A percentile compares a stretch with the other conserved stretches of the same genome.
Evolutionary conservation across 2,888 invertebrate species (phyloP).

Genomic region (Drosophila affinis): DNA sequence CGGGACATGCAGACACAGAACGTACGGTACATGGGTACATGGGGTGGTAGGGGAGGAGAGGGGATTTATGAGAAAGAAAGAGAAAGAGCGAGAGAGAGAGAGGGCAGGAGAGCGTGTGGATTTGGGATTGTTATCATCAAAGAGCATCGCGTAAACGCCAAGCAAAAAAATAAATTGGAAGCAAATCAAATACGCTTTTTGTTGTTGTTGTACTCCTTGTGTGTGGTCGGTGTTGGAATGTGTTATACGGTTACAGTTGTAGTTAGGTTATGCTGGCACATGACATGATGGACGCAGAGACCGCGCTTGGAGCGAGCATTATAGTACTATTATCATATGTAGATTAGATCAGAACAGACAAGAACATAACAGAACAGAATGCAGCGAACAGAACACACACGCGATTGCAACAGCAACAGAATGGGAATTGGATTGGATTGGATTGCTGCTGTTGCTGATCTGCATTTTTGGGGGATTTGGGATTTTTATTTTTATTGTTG

Average conservation of each 20-base stretch:
- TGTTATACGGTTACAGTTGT: slow-evolving; percentile 1
- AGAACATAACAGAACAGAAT: slow-evolving; percentile 41
- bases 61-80: neutral
- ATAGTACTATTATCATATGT: neutral
- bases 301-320: neutral
- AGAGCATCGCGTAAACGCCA: slow-evolving; percentile 31
- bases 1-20: slow-evolving; percentile 5
- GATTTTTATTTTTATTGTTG: neutral
- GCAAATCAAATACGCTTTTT: slow-evolving; percentile 18
- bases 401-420: slow-evolving; percentile 9
- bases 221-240: neutral
- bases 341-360: slow-evolving; percentile 25
- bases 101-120: neutral
- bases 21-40: neutral
- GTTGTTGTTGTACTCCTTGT: neutral
- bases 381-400: slow-evolving; percentile 35
- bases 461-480: neutral
- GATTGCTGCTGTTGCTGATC: slow-evolving; percentile 11
- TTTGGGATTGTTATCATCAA: slow-evolving; percentile 1
- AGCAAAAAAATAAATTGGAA: slow-evolving; percentile 40
- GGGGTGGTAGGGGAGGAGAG: neutral
- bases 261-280: slow-evolving; percentile 40
- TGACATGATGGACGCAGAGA: slow-evolving; percentile 9
- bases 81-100: neutral
- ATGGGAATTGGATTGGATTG: neutral